Base-by-base conservation (phyloP, 2,113 vertebrate species). In the Onychostoma macrolepis region DNA sequence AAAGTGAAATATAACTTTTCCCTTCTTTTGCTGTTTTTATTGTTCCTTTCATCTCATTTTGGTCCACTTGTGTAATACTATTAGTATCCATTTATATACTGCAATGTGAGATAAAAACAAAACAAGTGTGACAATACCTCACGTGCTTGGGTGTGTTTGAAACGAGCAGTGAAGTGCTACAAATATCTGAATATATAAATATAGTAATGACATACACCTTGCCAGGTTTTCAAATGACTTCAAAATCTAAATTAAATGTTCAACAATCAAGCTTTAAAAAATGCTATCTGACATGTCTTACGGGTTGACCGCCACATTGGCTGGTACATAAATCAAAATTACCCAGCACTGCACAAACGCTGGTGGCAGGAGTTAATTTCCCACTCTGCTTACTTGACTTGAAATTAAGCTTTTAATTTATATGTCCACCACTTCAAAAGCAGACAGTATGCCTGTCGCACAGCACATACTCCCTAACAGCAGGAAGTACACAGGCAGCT, bases 341-440 rank as follows among this genome's bases (percentile, higher is more conserved):
- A 38, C 69, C 33, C 7, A 9, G 2, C 30, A 9, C 30, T 21
- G 17, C 33, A 19, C 17, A 36, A 69, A 69, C 6, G 13, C 9
- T 38, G 33, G 33, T 38, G 33, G 19, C 21, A 38, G 69, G 33
- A 38, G 21, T 72, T 72, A 9, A 77, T 77, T 77, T 48, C 12
- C 12, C 43, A 48, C 74, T 12, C 13, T 48, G 74, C n/a, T 41
- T 48, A 48, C 19, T 38, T 71, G 38, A 43, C 24, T 26, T 26
- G 71, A 24, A 74, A 8, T 53, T 9, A 86, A 19, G 48, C 17
- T 78, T 77, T 50, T 71, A 50, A 12, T 61, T 76, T 88, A 85
- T 36, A 82, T 75, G 36, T 85, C 84, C 87, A 77, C 50, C 58
- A 67, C 63, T 82, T 30, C 67, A 65, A 28, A n/a, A 61, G 81